Evolutionary conservation across 2,113 vertebrate genomes (phyloP).

Genomic region (Amblyornis subalaris): DNA sequence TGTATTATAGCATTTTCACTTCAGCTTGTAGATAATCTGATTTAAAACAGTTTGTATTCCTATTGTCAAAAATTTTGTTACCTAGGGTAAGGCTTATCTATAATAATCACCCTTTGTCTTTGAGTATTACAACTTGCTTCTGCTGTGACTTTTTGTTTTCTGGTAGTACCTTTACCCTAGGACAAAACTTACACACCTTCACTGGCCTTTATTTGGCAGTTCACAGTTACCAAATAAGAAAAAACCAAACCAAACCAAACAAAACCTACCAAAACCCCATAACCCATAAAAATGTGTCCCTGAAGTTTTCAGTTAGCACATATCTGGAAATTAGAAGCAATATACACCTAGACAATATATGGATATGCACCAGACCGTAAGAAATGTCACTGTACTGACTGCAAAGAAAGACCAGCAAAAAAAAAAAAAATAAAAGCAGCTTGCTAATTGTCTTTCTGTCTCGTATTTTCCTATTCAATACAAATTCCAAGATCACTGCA

Average conservation of each 20-base stretch:
- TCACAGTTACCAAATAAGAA: not conserved
- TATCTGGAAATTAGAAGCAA: not conserved
- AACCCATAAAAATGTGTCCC: not conserved
- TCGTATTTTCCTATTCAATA: not conserved
- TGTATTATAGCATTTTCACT: not conserved
- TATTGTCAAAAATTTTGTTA: not conserved
- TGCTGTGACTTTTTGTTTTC: not conserved
- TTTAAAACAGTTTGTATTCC: not conserved
- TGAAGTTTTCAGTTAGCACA: not conserved
- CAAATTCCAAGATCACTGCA: not conserved
- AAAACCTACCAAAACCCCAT: fast-evolving
- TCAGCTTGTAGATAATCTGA: not conserved
- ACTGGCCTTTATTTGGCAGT: not conserved
- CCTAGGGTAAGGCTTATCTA: not conserved
- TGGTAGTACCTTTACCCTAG: not conserved
- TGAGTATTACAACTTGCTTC: not conserved
- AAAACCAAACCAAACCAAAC: not conserved
- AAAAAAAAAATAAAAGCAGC: too few relatives aligned
- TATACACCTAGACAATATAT: fast-evolving
- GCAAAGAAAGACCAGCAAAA: not conserved
- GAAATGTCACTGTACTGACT: not conserved
- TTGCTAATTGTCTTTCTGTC: not conserved
- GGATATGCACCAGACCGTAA: not conserved
- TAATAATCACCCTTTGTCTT: not conserved
- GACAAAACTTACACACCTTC: not conserved